Percentiles rank a stretch among this genome's conserved stretches.
Evolutionary conservation across 2,888 invertebrate genomes (phyloP).

Genomic region (Alloplasta piceator): DNA sequence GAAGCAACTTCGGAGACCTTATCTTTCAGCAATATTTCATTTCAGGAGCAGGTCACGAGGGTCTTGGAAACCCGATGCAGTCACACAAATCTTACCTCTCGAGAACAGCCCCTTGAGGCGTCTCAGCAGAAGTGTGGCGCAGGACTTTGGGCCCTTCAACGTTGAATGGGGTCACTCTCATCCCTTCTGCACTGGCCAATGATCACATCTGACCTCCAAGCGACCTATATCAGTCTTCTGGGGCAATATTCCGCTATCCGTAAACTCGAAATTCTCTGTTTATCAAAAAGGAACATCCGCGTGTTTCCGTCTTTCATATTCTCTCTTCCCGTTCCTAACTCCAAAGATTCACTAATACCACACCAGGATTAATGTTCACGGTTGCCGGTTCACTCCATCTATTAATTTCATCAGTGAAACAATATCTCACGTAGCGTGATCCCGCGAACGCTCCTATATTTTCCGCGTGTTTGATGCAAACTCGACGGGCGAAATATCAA

Average conservation of each 20-base stretch:
- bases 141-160: slow-evolving; percentile 32
- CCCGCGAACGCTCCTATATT: slow-evolving; percentile 47
- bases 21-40: slow-evolving; percentile 71
- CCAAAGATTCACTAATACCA: slow-evolving; percentile 74
- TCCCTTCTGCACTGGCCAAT: slow-evolving; percentile 45
- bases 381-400: slow-evolving; percentile 74
- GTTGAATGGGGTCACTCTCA: slow-evolving; percentile 38
- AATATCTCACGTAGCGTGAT: slow-evolving; percentile 77
- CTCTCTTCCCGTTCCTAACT: slow-evolving; percentile 60
- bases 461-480: slow-evolving; percentile 36
- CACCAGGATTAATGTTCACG: slow-evolving; percentile 79
- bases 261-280: slow-evolving; percentile 61
- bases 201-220: not conserved
- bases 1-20: slow-evolving; percentile 34
- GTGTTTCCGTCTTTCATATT: slow-evolving; percentile 39
- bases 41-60: slow-evolving; percentile 61
- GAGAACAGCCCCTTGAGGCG: slow-evolving; percentile 59
- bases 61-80: slow-evolving; percentile 49
- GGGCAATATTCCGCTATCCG: slow-evolving; percentile 74
- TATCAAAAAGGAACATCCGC: not conserved
- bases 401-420: slow-evolving; percentile 80
- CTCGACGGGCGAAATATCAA: slow-evolving; percentile 34
- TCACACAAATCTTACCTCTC: slow-evolving; percentile 69
- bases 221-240: slow-evolving; percentile 56
- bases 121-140: slow-evolving; percentile 18